Base-by-base conservation (phyloP, 2,888 invertebrate species). In the Hirudinaria manillensis region DNA sequence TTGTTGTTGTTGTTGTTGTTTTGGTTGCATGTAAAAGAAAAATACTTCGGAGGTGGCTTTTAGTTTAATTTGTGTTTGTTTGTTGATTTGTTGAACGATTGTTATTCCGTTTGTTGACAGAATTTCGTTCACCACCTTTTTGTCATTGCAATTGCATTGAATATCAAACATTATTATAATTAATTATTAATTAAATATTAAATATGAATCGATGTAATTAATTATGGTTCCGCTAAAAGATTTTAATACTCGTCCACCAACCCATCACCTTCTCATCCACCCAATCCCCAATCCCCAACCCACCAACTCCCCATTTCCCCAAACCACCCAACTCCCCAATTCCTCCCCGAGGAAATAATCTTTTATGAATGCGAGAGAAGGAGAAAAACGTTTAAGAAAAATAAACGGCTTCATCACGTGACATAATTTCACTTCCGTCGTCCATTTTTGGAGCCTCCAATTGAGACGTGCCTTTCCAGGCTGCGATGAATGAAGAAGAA, bases 371-470 rank as follows among this genome's bases (percentile, higher is more conserved):
- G 3, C 45, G 45, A 45, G 45, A 7, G 53, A 53, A 21, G 13
- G 6, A 61, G 56, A 61, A 61, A 61, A 61, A 61, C 61, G 61
- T 29, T 61, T 61, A 61, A 61, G 61, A 61, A 61, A 61, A 61
- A 61, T 61, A 16, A 61, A 61, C 61, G 61, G 61, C 61, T 61
- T 61, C 24, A 61, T 61, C 61, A 61, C 61, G 61, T 61, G 61
- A 61, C 61, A 61, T 61, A 61, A 61, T 61, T 61, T 61, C 13
- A 61, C 61, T 61, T 61, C 56, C 56, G 56, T 16, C 61, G 61
- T 61, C 61, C 61, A 61, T 61, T 21, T n/a, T 61, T 61, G 61
- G 61, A 61, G 61, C n/a, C 24, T 7, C 21, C 61, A 61, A 61
- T 61, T 61, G 61, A 61, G 61, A 61, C 61, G 61, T 61, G 61